Base-by-base conservation (phyloP, 2,888 invertebrate genomes). In the Chelonus formosanus region DNA sequence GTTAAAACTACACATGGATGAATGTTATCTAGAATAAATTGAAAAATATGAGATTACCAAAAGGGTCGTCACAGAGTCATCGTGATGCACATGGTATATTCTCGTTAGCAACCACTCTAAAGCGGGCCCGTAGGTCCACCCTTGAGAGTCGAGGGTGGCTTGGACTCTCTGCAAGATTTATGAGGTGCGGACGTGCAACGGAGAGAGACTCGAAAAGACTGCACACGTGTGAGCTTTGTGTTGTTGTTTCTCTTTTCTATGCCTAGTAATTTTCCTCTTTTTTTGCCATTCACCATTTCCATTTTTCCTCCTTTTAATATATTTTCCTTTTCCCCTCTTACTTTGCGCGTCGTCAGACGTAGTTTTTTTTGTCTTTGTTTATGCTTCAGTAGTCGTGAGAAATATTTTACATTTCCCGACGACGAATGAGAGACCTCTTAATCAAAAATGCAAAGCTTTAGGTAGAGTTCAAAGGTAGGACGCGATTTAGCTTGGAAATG, bases 81-180 rank as follows among this genome's bases (percentile, higher is more conserved):
- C 20, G 20, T 50, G 58, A 59, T 59, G 59, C 44, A 59, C 50
- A 59, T 40, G 59, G 50, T 45, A 53, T 35, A 61, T 43, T 53
- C 61, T 61, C 53, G 61, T 61, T 61, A 61, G 61, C 61, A 53
- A 44, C 32, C 61, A 61, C 61, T 61, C 53, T 40, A 60, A 43
- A 50, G 53, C 34, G 7, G 31, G 50, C 50, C 20, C 36, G 50
- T 53, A 36, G 55, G 47, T 47, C 32, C 8, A 31, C 55, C 55
- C 20, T 31, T 61, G 36, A 50, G 60, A 68, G 58, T 36, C 31
- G 36, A 62, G 68, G 69, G 58, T 44, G 48, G 68, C 50, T 65
- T 67, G 73, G 70, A 69, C 63, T 62, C 40, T 32, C 70, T 77
- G 75, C 74, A 76, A 77, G 75, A 77, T 77, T 77, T 77, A 77